Percentiles rank a stretch among this genome's conserved stretches.
Evolutionary conservation across 2,797 vertebrate species (phyloP).

Genomic region (Silurus aristotelis): DNA sequence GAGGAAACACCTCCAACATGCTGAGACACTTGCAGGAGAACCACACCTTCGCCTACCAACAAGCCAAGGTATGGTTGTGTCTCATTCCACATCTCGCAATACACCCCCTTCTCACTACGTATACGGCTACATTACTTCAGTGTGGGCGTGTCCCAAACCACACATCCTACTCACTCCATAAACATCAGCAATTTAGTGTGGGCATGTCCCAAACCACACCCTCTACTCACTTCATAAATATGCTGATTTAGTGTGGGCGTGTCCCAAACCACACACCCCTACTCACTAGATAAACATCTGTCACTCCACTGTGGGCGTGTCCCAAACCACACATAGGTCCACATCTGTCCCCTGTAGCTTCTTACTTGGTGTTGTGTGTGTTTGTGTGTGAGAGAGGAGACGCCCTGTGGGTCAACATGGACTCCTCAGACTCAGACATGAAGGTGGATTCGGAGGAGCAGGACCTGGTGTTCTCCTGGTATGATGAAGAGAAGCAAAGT

Average conservation of each 20-base stretch:
- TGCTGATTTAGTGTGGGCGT: background rate
- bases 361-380: background rate
- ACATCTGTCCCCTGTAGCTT: background rate
- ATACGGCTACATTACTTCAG: background rate
- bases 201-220: background rate
- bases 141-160: background rate
- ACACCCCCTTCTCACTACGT: background rate
- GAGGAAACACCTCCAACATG: slow-evolving; percentile 49
- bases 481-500: background rate
- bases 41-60: slow-evolving; percentile 26
- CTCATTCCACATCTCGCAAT: background rate
- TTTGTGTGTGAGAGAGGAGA: slow-evolving; percentile 26
- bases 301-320: background rate
- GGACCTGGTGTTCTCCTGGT: background rate
- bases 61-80: slow-evolving; percentile 32
- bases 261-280: background rate
- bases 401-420: slow-evolving; percentile 14
- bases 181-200: background rate
- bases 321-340: background rate
- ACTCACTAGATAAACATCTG: background rate
- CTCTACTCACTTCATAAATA: background rate
- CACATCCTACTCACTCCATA: background rate
- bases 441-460: slow-evolving; percentile 27
- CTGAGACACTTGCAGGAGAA: slow-evolving; percentile 44
- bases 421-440: slow-evolving; percentile 35